These are phyloP conservation scores for Diloba caeruleocephala DNA, from an alignment of 2,888 invertebrate genomes.

Conservation along the genomic window DNA sequence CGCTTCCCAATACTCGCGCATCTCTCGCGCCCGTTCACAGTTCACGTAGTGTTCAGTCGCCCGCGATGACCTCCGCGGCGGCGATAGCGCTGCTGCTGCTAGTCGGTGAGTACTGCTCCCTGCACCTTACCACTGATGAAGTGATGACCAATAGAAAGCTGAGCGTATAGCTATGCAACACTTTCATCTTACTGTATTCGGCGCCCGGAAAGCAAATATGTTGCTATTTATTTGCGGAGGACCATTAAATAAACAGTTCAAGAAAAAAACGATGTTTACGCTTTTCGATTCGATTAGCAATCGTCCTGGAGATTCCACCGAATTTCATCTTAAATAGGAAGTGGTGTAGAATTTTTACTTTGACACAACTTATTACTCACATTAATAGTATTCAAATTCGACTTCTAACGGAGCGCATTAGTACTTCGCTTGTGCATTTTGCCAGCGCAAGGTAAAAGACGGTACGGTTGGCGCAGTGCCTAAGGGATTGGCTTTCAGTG, in stretches of 20 bases:
- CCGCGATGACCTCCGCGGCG: constrained; percentile 49
- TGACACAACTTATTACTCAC: no score
- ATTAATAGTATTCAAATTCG: no score
- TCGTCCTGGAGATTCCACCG: no score
- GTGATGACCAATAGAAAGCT: constrained; percentile 4
- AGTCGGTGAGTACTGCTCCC: constrained; percentile 61
- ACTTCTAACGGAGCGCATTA: no score
- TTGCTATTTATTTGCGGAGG: background rate
- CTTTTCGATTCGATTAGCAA: no score
- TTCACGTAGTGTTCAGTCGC: constrained; percentile 28
- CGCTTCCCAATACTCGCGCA: constrained; percentile 11
- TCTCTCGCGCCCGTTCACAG: constrained; percentile 33
- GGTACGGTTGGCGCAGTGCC: no score
- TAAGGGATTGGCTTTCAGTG: no score
- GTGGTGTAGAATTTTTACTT: no score
- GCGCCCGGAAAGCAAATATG: background rate
- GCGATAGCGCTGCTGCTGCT: constrained; percentile 59
- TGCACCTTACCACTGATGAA: background rate
- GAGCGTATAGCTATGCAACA: constrained; percentile 7
- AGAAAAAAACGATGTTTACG: no score
- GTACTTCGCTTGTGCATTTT: no score
- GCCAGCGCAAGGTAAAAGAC: no score
- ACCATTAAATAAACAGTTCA: background rate
- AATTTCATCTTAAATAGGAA: no score
- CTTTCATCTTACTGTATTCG: constrained; percentile 29